Base-by-base conservation (phyloP, 2,888 invertebrate genomes). In the Biston stratarius region DNA sequence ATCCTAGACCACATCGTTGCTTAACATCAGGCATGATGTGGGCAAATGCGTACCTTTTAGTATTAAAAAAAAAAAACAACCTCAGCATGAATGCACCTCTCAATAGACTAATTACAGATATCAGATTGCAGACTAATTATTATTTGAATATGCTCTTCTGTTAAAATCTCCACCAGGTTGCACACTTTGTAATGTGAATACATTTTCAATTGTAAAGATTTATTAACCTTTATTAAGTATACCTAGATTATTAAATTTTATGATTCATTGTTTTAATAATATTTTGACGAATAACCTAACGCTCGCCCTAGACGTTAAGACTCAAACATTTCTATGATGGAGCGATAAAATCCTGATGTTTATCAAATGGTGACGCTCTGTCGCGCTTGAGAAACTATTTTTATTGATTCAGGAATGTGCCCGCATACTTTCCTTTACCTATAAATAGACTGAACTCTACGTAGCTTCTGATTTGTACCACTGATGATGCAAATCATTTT, bases 321-420 rank as follows among this genome's bases (percentile, higher is more conserved):
- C 24, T 11, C 42, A 38, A 12, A 58, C 42, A 57, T 8, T 47
- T 61, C 61, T 56, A 65, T 45, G 49, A 67, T 12, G 14, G 15
- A 14, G 12, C 51, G 33, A 67, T 67, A 63, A 60, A 62, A 53
- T 36, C 38, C 11, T 24, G 48, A 49, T 49, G 55, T 59, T 59
- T 48, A 72, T 72, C 55, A 55, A 67, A 70, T 51, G 70, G 68
- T 70, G 68, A 60, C 73, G 60, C 59, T 6, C 48, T 3, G 68
- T 45, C 69, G 65, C 61, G 62, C n/a, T 64, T 52, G 58, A 33
- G 38, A 9, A 9, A 10, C 62, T 55, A 65, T 61, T 55, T 65
- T 56, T 65, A 65, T 56, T 49, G 56, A 47, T 44, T 36, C 14
- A 36, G 58, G 64, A 64, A 64, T 53, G 61, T 53, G 44, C 36